A percentile compares a stretch with the other conserved stretches of the same genome.
phyloP scores from a whole-genome alignment of 2,113 vertebrate species.

The Sorex araneus region DNA sequence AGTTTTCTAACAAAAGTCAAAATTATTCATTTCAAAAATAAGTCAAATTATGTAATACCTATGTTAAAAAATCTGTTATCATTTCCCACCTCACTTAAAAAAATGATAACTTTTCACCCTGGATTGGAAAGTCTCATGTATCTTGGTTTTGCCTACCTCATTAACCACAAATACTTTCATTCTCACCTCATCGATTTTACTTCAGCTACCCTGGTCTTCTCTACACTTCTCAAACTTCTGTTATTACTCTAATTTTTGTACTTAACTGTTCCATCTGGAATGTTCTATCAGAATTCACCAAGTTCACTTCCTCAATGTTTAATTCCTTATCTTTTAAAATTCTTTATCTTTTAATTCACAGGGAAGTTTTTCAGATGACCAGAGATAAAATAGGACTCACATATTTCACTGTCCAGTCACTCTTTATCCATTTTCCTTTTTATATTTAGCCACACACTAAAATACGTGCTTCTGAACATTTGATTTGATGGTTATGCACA shows the following conservation, averaged over 20 bases:
- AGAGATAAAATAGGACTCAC: not conserved
- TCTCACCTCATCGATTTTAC: not conserved
- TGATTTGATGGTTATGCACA: not conserved
- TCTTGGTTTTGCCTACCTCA: no score
- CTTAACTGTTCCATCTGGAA: not conserved
- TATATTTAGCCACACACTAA: not conserved
- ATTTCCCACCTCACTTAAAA: slow-evolving; percentile 18
- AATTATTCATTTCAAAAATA: slow-evolving; percentile 30
- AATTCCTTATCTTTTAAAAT: not conserved
- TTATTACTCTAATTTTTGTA: not conserved
- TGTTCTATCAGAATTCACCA: not conserved
- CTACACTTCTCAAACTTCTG: not conserved
- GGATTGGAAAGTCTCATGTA: not conserved
- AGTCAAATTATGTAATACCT: not conserved
- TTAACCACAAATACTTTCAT: not conserved
- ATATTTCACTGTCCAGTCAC: not conserved
- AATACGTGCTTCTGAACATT: not conserved
- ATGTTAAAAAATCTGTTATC: not conserved
- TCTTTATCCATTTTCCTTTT: not conserved
- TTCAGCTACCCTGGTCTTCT: not conserved
- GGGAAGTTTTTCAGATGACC: not conserved
- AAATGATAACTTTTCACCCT: not conserved
- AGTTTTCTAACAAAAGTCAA: not conserved
- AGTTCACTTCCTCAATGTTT: not conserved
- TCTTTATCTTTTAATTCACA: not conserved